Base-by-base conservation (phyloP, 2,888 invertebrate genomes). In the Apodemia duryi region DNA sequence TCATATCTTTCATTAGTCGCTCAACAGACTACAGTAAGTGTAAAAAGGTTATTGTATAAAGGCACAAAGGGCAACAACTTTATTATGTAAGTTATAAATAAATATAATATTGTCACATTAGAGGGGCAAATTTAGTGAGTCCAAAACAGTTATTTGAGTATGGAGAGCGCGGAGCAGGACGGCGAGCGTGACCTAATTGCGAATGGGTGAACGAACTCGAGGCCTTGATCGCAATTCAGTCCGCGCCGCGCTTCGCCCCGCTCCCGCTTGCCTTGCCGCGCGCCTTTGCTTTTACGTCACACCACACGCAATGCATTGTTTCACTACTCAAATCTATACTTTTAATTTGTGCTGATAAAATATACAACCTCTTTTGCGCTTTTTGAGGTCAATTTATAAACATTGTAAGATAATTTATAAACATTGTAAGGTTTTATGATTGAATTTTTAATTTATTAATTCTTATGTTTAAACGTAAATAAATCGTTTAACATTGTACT, bases 221-320 rank as follows among this genome's bases (percentile, higher is more conserved):
- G 91, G 91, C 91, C 91, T 91, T 91, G 91, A 90, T 91, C 91
- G 91, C 91, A 91, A 91, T 91, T 86, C 84, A 74, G 75, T 78
- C 72, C 72, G 73, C 74, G 66, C 75, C 60, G 52, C 66, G 32
- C 67, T 62, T 73, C 68, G 65, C 74, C 69, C 66, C 74, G 64
- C 75, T 29, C 28, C 63, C 65, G 64, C 68, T 63, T 66, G 52
- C 64, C 64, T 29, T 70, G 52, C 64, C 68, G 71, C 72, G 68
- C 70, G 63, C 75, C 72, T 32, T 62, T 32, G 49, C 43, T 9
- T 46, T 28, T 69, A 68, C 72, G 70, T 70, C 69, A 73, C 73
- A 81, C 78, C 77, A 61, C 64, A 64, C 49, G 60, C 46, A 80
- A 79, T 74, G 75, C 77, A 81, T 84, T 84, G 81, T 84, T 83